phyloP scores from a whole-genome alignment of 2,113 vertebrate species.

The Alectura lathami region DNA sequence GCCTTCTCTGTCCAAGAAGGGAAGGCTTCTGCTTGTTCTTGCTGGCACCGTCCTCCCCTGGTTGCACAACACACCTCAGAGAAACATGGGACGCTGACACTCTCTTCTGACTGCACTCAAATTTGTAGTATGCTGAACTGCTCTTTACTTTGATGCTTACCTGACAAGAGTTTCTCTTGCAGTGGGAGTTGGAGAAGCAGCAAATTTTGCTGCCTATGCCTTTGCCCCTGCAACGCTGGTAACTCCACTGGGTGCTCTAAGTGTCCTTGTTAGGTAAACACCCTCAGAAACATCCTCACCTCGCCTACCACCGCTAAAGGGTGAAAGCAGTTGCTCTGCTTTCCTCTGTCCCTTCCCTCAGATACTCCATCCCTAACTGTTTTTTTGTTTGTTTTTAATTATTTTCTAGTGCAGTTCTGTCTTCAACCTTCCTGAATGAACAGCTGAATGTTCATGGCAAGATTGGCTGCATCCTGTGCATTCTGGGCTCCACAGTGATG shows the following conservation, averaged over 20 bases:
- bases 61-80: background rate
- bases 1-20: background rate
- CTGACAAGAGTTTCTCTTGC: constrained; percentile 35
- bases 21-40: background rate
- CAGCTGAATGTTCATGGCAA: constrained; percentile 84
- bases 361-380: background rate
- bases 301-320: background rate
- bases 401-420: constrained; percentile 80
- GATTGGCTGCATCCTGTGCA: constrained; percentile 82
- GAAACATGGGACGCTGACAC: background rate
- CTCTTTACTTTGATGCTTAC: background rate
- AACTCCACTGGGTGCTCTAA: constrained; percentile 85
- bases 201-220: constrained; percentile 87
- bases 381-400: background rate
- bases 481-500: constrained; percentile 86
- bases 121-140: background rate
- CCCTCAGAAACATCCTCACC: background rate
- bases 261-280: constrained; percentile 83
- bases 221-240: constrained; percentile 88
- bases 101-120: background rate
- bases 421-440: constrained; percentile 85
- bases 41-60: background rate
- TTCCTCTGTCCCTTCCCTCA: background rate
- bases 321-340: background rate
- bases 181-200: constrained; percentile 86